phyloP scores from a whole-genome alignment of 2,113 vertebrate species.

The Stigmatopora argus region DNA sequence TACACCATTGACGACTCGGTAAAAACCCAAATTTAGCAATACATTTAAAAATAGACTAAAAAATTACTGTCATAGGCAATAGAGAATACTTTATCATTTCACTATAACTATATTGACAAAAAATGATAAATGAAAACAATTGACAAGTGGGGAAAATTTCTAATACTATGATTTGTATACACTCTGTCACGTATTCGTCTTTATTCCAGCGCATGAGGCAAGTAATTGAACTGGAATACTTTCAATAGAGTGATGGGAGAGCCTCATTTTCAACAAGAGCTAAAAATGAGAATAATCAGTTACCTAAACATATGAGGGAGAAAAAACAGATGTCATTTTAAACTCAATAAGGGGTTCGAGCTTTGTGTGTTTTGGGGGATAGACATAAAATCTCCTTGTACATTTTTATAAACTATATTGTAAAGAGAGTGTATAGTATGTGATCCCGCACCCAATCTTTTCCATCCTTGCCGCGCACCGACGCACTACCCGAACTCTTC shows the following conservation, averaged over 20 bases:
- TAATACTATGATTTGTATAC: slow-evolving; percentile 54
- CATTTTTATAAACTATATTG: slow-evolving; percentile 68
- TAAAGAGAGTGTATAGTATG: slow-evolving; percentile 64
- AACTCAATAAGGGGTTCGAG: slow-evolving; percentile 25
- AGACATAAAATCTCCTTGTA: slow-evolving; percentile 58
- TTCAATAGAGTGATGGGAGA: slow-evolving; percentile 40
- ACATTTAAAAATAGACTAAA: not conserved
- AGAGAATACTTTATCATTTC: not conserved
- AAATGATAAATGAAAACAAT: not conserved
- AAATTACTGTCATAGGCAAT: not conserved
- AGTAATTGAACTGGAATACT: slow-evolving; percentile 59
- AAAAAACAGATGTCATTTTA: slow-evolving; percentile 34
- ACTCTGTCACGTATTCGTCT: slow-evolving; percentile 48
- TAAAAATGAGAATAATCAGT: slow-evolving; percentile 22
- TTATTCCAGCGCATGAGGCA: slow-evolving; percentile 44
- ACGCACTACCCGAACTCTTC: slow-evolving; percentile 14
- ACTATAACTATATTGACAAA: not conserved
- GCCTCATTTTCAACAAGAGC: no score
- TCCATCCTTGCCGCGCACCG: not conserved
- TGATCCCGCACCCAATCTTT: slow-evolving; percentile 16
- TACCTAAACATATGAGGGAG: slow-evolving; percentile 13
- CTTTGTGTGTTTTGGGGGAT: slow-evolving; percentile 36
- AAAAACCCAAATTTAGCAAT: not conserved
- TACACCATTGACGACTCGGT: not conserved
- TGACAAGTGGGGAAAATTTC: not conserved